Percentiles rank a stretch among this genome's conserved stretches.
These are phyloP conservation scores for Ips typographus DNA, from an alignment of 1,140 invertebrate species.

Conservation along the genomic window DNA sequence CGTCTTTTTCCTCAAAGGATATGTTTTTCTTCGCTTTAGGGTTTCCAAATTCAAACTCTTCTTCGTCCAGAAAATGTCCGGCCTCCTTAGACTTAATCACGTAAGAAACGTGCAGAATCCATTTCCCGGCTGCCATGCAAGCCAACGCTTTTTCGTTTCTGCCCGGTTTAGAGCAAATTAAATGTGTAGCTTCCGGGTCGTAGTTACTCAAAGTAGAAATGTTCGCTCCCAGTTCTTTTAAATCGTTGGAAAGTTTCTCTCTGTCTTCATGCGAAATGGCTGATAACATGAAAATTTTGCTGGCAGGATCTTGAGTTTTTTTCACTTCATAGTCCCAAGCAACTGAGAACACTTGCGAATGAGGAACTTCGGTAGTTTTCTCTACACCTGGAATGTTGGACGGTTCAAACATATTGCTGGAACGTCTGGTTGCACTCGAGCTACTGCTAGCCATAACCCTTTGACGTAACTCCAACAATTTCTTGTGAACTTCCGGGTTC, in stretches of 20 bases:
- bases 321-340: slow-evolving; percentile 56
- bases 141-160: slow-evolving; percentile 85
- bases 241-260: slow-evolving; percentile 25
- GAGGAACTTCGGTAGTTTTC: slow-evolving; percentile 11
- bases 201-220: slow-evolving; percentile 63
- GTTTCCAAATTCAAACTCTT: slow-evolving; percentile 77
- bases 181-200: slow-evolving; percentile 72
- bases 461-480: slow-evolving; percentile 45
- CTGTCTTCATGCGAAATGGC: slow-evolving; percentile 37
- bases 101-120: slow-evolving; percentile 80
- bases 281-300: slow-evolving; percentile 47
- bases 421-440: slow-evolving; percentile 23
- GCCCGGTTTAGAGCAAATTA: slow-evolving; percentile 70
- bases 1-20: slow-evolving; percentile 43
- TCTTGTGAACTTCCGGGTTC: slow-evolving; percentile 30
- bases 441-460: slow-evolving; percentile 40
- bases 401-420: slow-evolving; percentile 32
- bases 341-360: slow-evolving; percentile 56
- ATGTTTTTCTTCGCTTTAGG: slow-evolving; percentile 56
- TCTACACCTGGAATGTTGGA: slow-evolving; percentile 12
- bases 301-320: slow-evolving; percentile 15
- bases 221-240: slow-evolving; percentile 64
- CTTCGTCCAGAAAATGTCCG: slow-evolving; percentile 71
- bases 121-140: slow-evolving; percentile 82
- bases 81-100: slow-evolving; percentile 65